Base-by-base conservation (phyloP, 1,140 invertebrate species). In the Ephestia elutella region DNA sequence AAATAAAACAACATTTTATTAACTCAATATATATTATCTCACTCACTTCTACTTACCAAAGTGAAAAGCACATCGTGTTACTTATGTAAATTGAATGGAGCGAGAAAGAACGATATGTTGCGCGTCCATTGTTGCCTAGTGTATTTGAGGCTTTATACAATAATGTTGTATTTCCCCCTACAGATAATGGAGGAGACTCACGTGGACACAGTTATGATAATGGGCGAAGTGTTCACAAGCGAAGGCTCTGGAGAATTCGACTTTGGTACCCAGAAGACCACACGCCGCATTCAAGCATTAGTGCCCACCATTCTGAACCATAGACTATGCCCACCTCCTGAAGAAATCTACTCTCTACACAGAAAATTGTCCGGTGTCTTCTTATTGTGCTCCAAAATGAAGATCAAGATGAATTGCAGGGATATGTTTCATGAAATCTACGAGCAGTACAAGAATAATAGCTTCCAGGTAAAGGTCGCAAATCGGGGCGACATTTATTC, bases 321-420 rank as follows among this genome's bases (percentile, higher is more conserved):
- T 75, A 90, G 99, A 61, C 91, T 99, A 0, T 97, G 96, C 53
- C 96, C 99, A 13, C 99, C 99, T 0, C 99, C 99, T 0, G 98
- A 99, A 87, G 98, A 99, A 90, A 97, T 98, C 63, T 99, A 99
- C 87, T 99, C 98, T 0, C 90, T 99, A 2, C 98, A 99, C 83
- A 91, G 99, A 58, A 99, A 99, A 91, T 91, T 99, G 59, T 98
- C 99, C 0, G 99, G 99, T 0, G 93, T 98, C 5, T 99, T 99
- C 90, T 89, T 99, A 28, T 87, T 99, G 0, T 99, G 97, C 79
- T 91, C 96, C 0, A 98, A 99, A 83, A 89, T 99, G 8, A 93
- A 95, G 77, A 93, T 96, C 2, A 92, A 92, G 73, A 92, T 99
- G 60, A 92, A 95, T 63, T 99, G 98, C 85, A 92, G 94, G 35